These are phyloP conservation scores for Torymus aiolomorphi DNA, from an alignment of 2,888 invertebrate genomes.

Conservation along the genomic window DNA sequence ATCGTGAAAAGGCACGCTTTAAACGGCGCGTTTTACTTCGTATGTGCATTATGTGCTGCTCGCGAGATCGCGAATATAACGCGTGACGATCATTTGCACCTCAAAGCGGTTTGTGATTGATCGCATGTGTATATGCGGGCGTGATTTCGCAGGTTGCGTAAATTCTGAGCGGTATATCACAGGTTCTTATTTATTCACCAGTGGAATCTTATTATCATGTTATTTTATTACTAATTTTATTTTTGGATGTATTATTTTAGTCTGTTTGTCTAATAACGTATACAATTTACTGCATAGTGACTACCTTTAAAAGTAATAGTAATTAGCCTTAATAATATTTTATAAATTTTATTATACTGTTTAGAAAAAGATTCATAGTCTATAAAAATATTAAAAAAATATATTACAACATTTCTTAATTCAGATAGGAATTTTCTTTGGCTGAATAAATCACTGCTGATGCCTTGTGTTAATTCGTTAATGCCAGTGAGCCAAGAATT, in stretches of 20 bases:
- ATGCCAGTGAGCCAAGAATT: constrained; percentile 34
- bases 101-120: constrained; percentile 25
- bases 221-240: background rate
- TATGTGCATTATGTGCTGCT: constrained; percentile 27
- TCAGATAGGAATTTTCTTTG: constrained; percentile 2
- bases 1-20: constrained; percentile 8
- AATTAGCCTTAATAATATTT: background rate
- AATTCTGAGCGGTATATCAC: background rate
- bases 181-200: background rate
- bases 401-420: constrained; percentile 11
- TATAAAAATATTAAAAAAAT: too few species aligned
- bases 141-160: constrained; percentile 38
- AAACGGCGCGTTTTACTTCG: too few species aligned
- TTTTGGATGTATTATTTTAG: background rate
- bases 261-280: background rate
- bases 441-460: constrained; percentile 28
- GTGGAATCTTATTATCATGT: background rate
- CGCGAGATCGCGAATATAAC: constrained; percentile 5
- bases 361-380: too few species aligned
- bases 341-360: background rate
- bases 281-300: too few species aligned
- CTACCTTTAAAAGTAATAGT: background rate
- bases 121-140: background rate
- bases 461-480: constrained; percentile 26
- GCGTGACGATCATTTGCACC: constrained; percentile 35